Evolutionary conservation across 2,888 invertebrate species (phyloP), one percentile per base, ranked within the genome.

Genomic region (Drosophila anomalata): DNA sequence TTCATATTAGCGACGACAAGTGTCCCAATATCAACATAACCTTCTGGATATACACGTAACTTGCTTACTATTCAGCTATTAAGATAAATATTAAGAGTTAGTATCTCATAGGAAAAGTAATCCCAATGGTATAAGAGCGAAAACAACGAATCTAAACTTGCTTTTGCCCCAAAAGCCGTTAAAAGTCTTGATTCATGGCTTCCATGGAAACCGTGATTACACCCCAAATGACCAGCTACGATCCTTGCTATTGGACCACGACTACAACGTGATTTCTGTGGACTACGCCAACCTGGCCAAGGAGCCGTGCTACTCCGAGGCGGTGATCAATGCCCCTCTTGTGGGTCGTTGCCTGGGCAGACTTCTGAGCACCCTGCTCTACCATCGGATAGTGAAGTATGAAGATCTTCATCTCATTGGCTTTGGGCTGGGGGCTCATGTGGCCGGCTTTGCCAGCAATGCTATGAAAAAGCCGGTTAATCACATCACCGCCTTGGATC

Each of bases 341-440:
- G 94, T 93, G 0, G 94, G 93, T 1, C 92, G 91, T 79, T 95
- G 95, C 77, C 90, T 92, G 0, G 94, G 94, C 0, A 92, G 93
- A 66, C 86, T 94, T 2, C 92, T 95, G 0, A 92, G 93, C 60
- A 78, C 83, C 8, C 79, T 94, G 48, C 92, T 94, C 1, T 69
- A 73, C 0, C 78, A 89, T 0, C 77, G 90, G 29, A 75, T 90
- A 0, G 92, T 94, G 44, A 53, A 87, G 0, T 81, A 93, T 11
- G 75, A 91, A 2, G 89, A 87, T 48, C 91, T 94, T 62, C 94
- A 95, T 78, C 81, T 94, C 0, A 93, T 95, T 41, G 94, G 94
- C 0, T 94, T 94, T 76, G 94, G 94, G 78, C 91, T 95, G 3
- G 95, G 95, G 0, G 94, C 93, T 0, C 95, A 95, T 65, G 91